These are phyloP conservation scores for Balanococcus diminutus DNA, from an alignment of 2,888 invertebrate genomes.

Conservation along the genomic window DNA sequence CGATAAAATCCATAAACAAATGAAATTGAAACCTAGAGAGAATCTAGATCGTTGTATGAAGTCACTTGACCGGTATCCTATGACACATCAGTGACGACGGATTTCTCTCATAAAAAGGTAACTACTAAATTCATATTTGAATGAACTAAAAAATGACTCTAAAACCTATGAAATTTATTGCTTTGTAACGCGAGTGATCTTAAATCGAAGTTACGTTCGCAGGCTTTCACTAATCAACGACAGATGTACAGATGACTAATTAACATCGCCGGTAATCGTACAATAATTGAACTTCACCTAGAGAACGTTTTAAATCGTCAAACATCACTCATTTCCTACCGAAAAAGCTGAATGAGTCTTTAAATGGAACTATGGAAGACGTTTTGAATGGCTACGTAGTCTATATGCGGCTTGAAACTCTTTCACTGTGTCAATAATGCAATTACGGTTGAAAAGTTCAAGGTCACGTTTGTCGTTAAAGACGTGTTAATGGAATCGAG, in stretches of 20 bases:
- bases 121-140: not conserved
- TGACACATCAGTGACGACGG: not conserved
- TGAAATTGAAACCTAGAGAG: not conserved
- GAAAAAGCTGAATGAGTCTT: not conserved
- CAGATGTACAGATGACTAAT: slow-evolving; percentile 11
- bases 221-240: not conserved
- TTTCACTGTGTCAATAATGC: slow-evolving; percentile 5
- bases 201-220: not conserved
- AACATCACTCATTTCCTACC: slow-evolving; percentile 1
- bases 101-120: slow-evolving; percentile 31
- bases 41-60: slow-evolving; percentile 17
- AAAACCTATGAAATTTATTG: not conserved
- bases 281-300: slow-evolving; percentile 15
- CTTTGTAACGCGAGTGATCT: not conserved
- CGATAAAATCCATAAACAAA: not conserved
- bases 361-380: slow-evolving; percentile 9
- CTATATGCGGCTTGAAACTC: not conserved
- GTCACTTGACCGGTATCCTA: slow-evolving; percentile 30
- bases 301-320: not conserved
- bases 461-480: slow-evolving; percentile 9
- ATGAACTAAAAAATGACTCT: not conserved
- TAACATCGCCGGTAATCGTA: not conserved
- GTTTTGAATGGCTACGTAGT: not conserved
- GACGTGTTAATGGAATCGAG: not conserved
- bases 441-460: not conserved